Percentiles rank a stretch among this genome's conserved stretches.
These are phyloP conservation scores for Acholoe squamosa DNA, from an alignment of 2,888 invertebrate species.

Conservation along the genomic window DNA sequence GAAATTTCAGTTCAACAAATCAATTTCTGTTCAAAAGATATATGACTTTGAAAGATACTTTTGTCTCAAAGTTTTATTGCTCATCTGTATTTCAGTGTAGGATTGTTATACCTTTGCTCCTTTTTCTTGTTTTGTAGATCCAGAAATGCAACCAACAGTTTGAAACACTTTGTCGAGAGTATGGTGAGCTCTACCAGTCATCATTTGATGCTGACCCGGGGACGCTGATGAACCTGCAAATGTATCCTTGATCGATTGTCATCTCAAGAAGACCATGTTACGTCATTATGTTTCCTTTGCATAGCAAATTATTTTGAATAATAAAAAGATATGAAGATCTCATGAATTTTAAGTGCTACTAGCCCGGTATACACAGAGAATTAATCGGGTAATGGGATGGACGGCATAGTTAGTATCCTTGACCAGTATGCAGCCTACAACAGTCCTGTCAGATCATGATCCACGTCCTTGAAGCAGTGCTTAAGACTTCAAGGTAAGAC, in stretches of 20 bases:
- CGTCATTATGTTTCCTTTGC: no score
- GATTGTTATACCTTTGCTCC: not conserved
- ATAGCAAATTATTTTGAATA: no score
- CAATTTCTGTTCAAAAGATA: not conserved
- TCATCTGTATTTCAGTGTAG: no score
- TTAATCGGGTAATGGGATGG: no score
- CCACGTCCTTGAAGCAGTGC: slow-evolving; percentile 88
- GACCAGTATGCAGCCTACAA: slow-evolving; percentile 86
- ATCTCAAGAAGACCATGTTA: not conserved
- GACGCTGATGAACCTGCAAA: slow-evolving; percentile 84
- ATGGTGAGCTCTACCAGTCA: slow-evolving; percentile 90
- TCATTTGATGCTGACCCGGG: slow-evolving; percentile 93
- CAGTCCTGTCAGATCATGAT: slow-evolving; percentile 91
- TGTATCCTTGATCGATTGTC: slow-evolving; percentile 68
- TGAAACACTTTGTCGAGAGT: slow-evolving; percentile 89
- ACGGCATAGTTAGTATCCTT: no score
- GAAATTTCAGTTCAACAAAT: not conserved
- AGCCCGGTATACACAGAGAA: no score
- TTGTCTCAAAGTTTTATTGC: no score
- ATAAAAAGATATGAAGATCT: no score
- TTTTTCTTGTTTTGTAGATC: slow-evolving; percentile 16
- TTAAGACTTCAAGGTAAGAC: slow-evolving; percentile 63
- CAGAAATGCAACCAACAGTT: slow-evolving; percentile 89
- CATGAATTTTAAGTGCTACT: no score
- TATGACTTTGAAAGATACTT: no score